Percentiles rank a stretch among this genome's conserved stretches.
Evolutionary conservation across 2,888 invertebrate species (phyloP).

Genomic region (Ennomos erosarius): DNA sequence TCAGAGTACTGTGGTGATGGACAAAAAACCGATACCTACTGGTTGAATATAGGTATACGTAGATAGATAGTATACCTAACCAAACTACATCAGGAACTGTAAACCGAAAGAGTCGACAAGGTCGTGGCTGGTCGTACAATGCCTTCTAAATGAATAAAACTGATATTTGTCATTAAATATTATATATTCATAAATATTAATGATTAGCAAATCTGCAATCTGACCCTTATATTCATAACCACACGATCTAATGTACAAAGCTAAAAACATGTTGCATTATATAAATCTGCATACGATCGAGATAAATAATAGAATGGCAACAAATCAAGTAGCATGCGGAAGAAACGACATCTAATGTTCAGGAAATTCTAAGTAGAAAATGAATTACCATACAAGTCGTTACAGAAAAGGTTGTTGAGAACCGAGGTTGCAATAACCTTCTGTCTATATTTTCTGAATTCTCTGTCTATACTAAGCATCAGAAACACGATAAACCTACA

Average conservation of each 20-base stretch:
- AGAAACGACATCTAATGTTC: constrained; percentile 44
- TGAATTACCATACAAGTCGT: constrained; percentile 47
- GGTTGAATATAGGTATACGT: constrained; percentile 40
- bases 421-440: constrained; percentile 66
- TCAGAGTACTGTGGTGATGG: constrained; percentile 60
- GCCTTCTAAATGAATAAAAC: constrained; percentile 61
- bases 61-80: constrained; percentile 40
- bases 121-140: constrained; percentile 74
- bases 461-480: too few relatives aligned
- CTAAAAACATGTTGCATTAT: neutral
- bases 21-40: constrained; percentile 69
- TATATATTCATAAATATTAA: constrained; percentile 45
- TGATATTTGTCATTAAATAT: constrained; percentile 48
- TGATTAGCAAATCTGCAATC: constrained; percentile 1
- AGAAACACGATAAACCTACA: constrained; percentile 65
- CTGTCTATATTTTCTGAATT: constrained; percentile 54
- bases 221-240: neutral
- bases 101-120: constrained; percentile 70
- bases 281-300: constrained; percentile 6
- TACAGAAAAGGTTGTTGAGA: constrained; percentile 53
- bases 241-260: neutral
- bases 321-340: constrained; percentile 35
- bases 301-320: constrained; percentile 13
- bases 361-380: constrained; percentile 45
- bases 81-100: constrained; percentile 62